Evolutionary conservation across 2,113 vertebrate genomes (phyloP), one percentile per base, ranked within the genome.

Genomic region (Taurulus bubalis): DNA sequence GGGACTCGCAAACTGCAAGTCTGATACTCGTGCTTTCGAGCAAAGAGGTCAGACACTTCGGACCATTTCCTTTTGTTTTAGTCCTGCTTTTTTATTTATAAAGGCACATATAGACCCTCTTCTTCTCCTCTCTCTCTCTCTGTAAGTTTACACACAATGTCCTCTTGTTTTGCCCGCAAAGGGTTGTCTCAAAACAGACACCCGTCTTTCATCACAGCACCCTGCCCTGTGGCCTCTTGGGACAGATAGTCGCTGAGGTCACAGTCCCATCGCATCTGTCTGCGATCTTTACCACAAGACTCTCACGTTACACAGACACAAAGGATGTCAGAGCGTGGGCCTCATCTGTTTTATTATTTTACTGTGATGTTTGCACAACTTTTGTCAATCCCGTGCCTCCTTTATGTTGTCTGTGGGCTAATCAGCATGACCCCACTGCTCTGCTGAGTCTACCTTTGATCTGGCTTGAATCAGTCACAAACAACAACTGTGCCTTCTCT

Each of bases 221-320:
- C 71, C 75, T 79, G 77, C 85, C 88, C 89, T 77, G 20, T 83
- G 90, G 89, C 90, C 90, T 82, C 56, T 18, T 12, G 45, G 68
- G 71, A 90, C 79, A 71, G 67, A 70, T 45, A 40, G 70, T 30
- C 58, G 18, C 34, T 34, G 20, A 71, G 76, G 80, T 77, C 70
- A 58, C 68, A 30, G 75, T 73, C 59, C 11, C 65, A 56, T 76
- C 8, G 32, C 71, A 65, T 83, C 74, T 79, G 78, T 69, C 81
- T 69, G 58, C 73, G 85, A 74, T 82, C 82, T 70, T 59, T 24
- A 65, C 69, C 72, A 32, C 76, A 81, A 62, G 34, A 40, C 53
- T 83, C 87, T 90, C 87, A 16, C 36, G 40, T 92, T 90, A 83
- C 92, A 81, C 56, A 55, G 58, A 75, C 64, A 77, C 74, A 84